Base-by-base conservation (phyloP, 1,140 invertebrate species). In the Lordiphosa collinella region DNA sequence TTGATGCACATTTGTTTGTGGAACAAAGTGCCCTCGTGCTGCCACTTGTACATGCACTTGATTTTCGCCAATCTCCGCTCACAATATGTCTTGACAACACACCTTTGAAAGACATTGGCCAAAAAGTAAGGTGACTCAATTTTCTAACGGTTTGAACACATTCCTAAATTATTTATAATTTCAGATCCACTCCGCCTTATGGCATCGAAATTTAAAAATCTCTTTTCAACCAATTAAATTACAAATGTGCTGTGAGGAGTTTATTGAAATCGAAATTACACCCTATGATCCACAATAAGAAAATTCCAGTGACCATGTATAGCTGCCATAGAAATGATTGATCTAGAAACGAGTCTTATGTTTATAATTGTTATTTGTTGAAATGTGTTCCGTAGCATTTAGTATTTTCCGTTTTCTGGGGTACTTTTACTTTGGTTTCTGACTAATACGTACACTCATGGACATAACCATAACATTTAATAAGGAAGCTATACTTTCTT, bases 211-310 rank as follows among this genome's bases (percentile, higher is more conserved):
- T n/a, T 43, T 78, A 2, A 36, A 32, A 14, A 29, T 78, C 10
- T 55, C 50, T 0, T 78, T 72, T 18, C 29, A 63, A 4, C 51
- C 55, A 1, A 25, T 59, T 4, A 9, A 44, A 16, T 18, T 78
- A 11, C 7, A 71, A 35, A 9, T 55, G 7, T 71, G 61, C 53
- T 59, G 53, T 9, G 36, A 57, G 2, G 37, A 67, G 2, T 78
- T 78, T 40, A 25, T 78, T 0, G 66, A 76, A 54, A 48, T 76
- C 18, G 50, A 53, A 16, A 54, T 75, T 7, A 8, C n/a, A 9
- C n/a, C 40, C 25, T 29, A 8, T 8, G 36, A 56, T 10, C 37
- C 16, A 11, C 3, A 8, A 38, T 14, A 2, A 3, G 3, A 4
- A 10, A 0, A 9, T 4, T 14, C n/a, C n/a, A 7, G 1, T 38